These are phyloP conservation scores for Neopipo cinnamomea DNA, from an alignment of 2,113 vertebrate genomes.

Conservation along the genomic window DNA sequence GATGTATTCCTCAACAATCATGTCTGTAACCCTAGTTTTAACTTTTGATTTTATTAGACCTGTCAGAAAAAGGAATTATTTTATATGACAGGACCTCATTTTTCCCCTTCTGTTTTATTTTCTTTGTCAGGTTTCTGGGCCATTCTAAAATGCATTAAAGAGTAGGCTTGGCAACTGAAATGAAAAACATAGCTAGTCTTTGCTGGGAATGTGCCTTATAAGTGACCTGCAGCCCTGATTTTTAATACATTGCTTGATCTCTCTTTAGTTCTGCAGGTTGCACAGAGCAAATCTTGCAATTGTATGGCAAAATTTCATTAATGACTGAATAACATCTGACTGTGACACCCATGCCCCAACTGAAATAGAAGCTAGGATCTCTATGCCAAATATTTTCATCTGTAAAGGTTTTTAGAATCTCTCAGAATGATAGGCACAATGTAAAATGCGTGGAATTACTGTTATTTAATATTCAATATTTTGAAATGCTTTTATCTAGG, in stretches of 20 bases:
- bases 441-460: neutral
- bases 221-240: neutral
- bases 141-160: neutral
- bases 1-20: neutral
- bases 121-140: neutral
- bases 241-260: neutral
- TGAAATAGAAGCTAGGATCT: neutral
- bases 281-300: neutral
- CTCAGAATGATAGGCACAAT: neutral
- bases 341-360: neutral
- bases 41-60: neutral
- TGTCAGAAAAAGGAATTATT: neutral
- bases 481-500: neutral
- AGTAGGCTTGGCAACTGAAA: neutral
- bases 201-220: neutral
- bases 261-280: neutral
- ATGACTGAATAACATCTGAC: neutral
- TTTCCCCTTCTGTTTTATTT: neutral
- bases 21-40: neutral
- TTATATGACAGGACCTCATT: neutral
- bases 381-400: neutral
- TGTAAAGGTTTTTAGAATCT: neutral
- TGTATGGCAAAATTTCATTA: neutral
- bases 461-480: neutral
- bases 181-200: neutral